These are phyloP conservation scores for Alectoris magna DNA, from an alignment of 2,797 vertebrate genomes.

Conservation along the genomic window DNA sequence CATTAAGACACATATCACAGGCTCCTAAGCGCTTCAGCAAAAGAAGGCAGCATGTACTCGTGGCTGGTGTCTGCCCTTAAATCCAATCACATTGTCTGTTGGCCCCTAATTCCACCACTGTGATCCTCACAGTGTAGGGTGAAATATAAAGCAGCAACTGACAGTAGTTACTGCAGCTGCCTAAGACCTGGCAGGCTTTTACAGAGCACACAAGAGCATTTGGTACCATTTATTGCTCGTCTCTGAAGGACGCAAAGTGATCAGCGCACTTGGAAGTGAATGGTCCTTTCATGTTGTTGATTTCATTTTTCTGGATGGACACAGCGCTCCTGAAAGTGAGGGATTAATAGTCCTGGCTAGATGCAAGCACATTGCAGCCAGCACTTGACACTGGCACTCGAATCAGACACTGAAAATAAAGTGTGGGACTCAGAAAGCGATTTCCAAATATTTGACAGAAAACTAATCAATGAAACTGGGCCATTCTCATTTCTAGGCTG, in stretches of 20 bases:
- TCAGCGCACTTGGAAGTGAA: slow-evolving; percentile 21
- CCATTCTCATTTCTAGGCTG: background rate
- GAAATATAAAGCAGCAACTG: background rate
- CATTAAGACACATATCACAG: background rate
- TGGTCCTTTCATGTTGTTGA: slow-evolving; percentile 44
- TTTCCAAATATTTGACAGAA: slow-evolving; percentile 61
- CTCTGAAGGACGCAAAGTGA: slow-evolving; percentile 26
- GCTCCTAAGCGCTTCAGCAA: background rate
- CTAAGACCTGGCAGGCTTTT: background rate
- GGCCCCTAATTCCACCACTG: background rate
- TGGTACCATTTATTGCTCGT: background rate
- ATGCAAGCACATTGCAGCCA: background rate
- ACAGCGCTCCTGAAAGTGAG: background rate
- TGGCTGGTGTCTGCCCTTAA: background rate
- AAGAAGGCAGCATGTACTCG: background rate
- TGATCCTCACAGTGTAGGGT: background rate
- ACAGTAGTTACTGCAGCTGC: background rate
- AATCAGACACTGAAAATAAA: background rate
- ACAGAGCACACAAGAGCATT: background rate
- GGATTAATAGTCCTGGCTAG: slow-evolving; percentile 39
- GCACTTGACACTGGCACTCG: background rate
- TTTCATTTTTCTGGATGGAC: slow-evolving; percentile 52
- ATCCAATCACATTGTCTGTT: background rate
- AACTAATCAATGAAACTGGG: background rate
- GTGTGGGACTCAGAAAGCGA: background rate